Evolutionary conservation across 2,797 vertebrate genomes (phyloP), one percentile per base, ranked within the genome.

Genomic region (Clarias platycephalus): DNA sequence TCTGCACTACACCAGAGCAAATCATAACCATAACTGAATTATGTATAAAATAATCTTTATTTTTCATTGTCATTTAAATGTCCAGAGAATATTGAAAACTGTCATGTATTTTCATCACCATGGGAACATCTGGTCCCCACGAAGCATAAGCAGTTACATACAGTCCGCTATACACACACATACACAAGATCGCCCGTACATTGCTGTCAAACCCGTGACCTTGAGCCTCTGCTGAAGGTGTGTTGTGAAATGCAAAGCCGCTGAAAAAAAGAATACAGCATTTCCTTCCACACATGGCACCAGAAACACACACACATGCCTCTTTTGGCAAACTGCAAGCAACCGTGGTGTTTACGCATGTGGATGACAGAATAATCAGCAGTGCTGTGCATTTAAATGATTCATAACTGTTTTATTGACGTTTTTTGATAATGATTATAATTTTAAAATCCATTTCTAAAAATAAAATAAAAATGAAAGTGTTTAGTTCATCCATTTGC

Each of bases 121-220:
- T 76, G 55, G 28, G 55, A 76, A 37, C 22, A 37, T 34, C 31
- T 60, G 31, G 22, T 77, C 31, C 20, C 75, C 22, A 60, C 12
- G 0, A 44, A 62, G 58, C 58, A 63, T 63, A 40, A 77, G 28
- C 31, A 60, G 22, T 15, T 24, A n/a, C 22, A 77, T 13, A 77
- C 55, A 58, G 20, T 34, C 16, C 15, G 5, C 6, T 12, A n/a
- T 4, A 20, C 49, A 26, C 70, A 37, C 10, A 77, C 75, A 62
- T 58, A 62, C 76, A 40, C 57, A 28, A 26, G 57, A 79, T 22
- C 74, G 26, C 28, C 28, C 58, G 28, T 22, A 49, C 81, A 72
- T 44, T 68, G 8, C 75, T 86, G 87, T 86, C 87, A 88, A 75
- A 88, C 60, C 49, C 79, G 67, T 20, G 76, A 88, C 85, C 87